Percentiles rank a stretch among this genome's conserved stretches.
These are phyloP conservation scores for Cremastinae sp. DNA, from an alignment of 2,888 invertebrate species.

Conservation along the genomic window DNA sequence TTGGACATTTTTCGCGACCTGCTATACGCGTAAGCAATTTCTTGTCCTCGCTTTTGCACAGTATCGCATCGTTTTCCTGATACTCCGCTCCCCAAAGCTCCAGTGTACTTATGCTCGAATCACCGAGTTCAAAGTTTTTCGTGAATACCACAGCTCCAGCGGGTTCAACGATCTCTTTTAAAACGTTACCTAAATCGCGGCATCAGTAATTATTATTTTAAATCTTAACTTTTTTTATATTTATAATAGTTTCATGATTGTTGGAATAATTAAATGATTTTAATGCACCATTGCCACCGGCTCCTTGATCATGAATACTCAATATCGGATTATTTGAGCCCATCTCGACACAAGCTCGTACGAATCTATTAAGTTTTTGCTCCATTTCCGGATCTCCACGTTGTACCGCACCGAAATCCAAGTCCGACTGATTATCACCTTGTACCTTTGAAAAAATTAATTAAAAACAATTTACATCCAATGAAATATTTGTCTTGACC, in stretches of 20 bases:
- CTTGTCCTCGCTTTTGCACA: slow-evolving; percentile 87
- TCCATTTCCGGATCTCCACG: slow-evolving; percentile 99
- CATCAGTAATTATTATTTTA: background rate
- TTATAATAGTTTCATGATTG: too few species aligned
- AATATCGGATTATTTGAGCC: slow-evolving; percentile 91
- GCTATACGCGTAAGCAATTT: slow-evolving; percentile 87
- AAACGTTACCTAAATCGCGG: slow-evolving; percentile 88
- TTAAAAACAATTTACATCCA: slow-evolving; percentile 3
- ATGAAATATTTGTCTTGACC: background rate
- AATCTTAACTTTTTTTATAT: background rate
- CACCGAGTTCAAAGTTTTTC: slow-evolving; percentile 93
- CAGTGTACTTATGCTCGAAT: slow-evolving; percentile 94
- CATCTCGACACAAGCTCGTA: slow-evolving; percentile 94
- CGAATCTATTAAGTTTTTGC: slow-evolving; percentile 96
- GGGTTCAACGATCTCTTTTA: slow-evolving; percentile 98
- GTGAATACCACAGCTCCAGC: slow-evolving; percentile 95
- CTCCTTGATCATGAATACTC: slow-evolving; percentile 99
- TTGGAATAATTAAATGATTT: background rate
- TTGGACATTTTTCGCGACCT: slow-evolving; percentile 93
- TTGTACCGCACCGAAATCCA: slow-evolving; percentile 98
- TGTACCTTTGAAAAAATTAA: slow-evolving; percentile 84
- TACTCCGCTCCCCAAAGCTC: slow-evolving; percentile 99
- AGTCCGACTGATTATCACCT: slow-evolving; percentile 90
- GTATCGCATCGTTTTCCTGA: slow-evolving; percentile 96
- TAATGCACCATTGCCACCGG: slow-evolving; percentile 92